phyloP scores from a whole-genome alignment of 2,113 vertebrate species.

The Centropus unirufus region DNA sequence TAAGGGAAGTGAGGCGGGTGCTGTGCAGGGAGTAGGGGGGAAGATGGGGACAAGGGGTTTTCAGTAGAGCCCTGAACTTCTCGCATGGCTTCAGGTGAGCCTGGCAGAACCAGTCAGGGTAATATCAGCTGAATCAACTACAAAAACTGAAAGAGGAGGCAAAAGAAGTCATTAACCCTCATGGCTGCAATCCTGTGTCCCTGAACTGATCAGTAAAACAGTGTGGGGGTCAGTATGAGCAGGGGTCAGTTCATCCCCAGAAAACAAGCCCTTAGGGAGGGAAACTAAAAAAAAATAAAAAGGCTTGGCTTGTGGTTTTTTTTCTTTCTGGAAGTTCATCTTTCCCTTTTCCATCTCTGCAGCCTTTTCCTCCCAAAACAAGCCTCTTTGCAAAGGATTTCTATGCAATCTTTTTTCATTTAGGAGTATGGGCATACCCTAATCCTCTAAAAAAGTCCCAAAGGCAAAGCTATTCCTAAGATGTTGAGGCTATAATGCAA shows the following conservation, averaged over 20 bases:
- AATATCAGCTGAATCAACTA: not conserved
- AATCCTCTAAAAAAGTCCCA: not conserved
- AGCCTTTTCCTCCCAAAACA: not conserved
- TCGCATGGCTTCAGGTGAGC: not conserved
- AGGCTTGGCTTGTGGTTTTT: not conserved
- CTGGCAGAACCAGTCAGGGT: accelerated
- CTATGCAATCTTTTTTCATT: not conserved
- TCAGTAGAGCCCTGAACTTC: not conserved
- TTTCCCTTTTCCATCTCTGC: not conserved
- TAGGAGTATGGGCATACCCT: not conserved
- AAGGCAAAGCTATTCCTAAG: not conserved
- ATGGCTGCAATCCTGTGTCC: accelerated
- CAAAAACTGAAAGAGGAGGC: not conserved
- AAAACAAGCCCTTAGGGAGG: not conserved
- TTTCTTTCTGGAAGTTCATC: not conserved
- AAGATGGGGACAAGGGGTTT: not conserved
- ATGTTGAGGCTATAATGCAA: not conserved
- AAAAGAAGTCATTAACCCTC: not conserved
- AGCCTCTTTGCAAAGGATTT: not conserved
- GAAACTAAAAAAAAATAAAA: not conserved
- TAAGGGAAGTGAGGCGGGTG: not conserved
- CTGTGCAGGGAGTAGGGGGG: not conserved
- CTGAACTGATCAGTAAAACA: not conserved
- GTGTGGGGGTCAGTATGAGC: not conserved
- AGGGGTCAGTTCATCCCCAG: not conserved